Evolutionary conservation across 2,113 vertebrate genomes (phyloP).

Genomic region (Protobothrops mucrosquamatus): DNA sequence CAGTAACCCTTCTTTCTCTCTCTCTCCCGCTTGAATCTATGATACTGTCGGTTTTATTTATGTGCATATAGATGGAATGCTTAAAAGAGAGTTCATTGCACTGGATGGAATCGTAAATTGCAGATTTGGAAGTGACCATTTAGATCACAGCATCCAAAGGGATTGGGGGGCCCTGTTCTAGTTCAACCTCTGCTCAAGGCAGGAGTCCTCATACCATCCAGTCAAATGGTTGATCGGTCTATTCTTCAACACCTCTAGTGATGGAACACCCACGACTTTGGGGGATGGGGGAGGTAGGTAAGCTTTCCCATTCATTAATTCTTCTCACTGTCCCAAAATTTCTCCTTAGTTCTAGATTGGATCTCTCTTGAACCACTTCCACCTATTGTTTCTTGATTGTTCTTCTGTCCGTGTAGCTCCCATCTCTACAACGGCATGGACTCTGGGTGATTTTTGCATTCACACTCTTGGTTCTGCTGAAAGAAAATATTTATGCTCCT

Average conservation of each 20-base stretch:
- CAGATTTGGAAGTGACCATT: not conserved
- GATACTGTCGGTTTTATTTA: not conserved
- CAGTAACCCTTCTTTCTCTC: not conserved
- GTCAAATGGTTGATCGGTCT: not conserved
- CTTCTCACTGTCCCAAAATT: not conserved
- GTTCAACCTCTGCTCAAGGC: too few species aligned
- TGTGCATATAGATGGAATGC: not conserved
- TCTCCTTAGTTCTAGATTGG: not conserved
- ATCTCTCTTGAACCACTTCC: not conserved
- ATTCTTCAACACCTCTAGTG: not conserved
- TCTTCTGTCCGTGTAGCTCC: not conserved
- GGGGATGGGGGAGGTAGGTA: not conserved
- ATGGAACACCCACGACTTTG: not conserved
- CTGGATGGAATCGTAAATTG: not conserved
- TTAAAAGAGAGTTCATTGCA: not conserved
- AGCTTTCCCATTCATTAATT: not conserved
- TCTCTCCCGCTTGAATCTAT: not conserved
- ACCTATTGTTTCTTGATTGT: not conserved
- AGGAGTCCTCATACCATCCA: not conserved
- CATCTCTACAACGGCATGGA: not conserved
- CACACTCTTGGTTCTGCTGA: not conserved
- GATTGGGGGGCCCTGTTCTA: too few species aligned
- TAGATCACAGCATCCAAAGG: not conserved
- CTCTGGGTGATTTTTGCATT: not conserved
- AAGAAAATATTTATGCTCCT: not conserved